phyloP scores from a whole-genome alignment of 2,113 vertebrate species.

The Oreochromis niloticus region DNA sequence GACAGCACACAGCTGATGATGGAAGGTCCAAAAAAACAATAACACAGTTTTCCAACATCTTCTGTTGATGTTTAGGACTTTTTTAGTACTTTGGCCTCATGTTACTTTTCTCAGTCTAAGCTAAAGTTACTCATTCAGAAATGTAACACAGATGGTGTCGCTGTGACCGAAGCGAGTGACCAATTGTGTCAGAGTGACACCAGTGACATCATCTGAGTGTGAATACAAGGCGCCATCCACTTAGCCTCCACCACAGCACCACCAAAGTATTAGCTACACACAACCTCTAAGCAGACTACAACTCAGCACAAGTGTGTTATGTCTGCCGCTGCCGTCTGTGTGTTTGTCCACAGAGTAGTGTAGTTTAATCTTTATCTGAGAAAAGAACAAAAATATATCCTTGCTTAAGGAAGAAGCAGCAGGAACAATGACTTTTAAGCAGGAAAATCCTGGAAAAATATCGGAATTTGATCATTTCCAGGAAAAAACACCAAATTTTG shows the following conservation, averaged over 20 bases:
- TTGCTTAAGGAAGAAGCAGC: background rate
- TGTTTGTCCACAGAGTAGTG: background rate
- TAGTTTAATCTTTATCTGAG: background rate
- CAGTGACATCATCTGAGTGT: background rate
- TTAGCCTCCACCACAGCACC: background rate
- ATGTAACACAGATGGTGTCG: background rate
- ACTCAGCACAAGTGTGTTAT: background rate
- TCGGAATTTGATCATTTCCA: background rate
- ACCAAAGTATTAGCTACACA: background rate
- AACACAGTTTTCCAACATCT: background rate
- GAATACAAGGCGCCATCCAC: background rate
- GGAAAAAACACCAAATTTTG: background rate
- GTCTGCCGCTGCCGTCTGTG: background rate
- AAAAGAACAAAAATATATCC: background rate
- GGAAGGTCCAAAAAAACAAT: fast-evolving
- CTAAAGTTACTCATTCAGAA: background rate
- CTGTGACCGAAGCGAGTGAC: background rate
- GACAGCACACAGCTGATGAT: background rate
- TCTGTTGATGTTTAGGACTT: background rate
- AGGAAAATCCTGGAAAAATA: background rate
- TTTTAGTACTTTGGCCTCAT: background rate
- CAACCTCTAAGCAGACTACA: background rate
- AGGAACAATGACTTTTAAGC: background rate
- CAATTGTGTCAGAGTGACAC: background rate
- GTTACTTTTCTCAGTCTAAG: background rate